Conservation (phyloP, 2,888 invertebrate species). For the Diarsia brunnea region DNA sequence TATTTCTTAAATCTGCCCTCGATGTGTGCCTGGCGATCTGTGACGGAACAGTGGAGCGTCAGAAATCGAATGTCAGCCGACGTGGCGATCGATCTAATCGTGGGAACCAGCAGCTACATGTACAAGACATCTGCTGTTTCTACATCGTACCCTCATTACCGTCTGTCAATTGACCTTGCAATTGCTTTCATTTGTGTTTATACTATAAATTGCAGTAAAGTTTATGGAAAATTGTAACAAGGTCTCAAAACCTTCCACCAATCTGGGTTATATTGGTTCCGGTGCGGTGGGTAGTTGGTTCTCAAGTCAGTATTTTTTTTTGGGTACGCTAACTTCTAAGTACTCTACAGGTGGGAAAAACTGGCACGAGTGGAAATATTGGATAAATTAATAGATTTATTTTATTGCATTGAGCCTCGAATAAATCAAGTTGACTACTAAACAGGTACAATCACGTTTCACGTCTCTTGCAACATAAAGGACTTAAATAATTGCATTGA, state of each 20-base stretch:
- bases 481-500: constrained; percentile 35
- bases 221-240: constrained; percentile 60
- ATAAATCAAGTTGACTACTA: constrained; percentile 12
- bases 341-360: constrained; percentile 8
- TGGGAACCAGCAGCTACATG: constrained; percentile 75
- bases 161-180: constrained; percentile 56
- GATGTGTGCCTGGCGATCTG: constrained; percentile 88
- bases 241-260: constrained; percentile 55
- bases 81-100: constrained; percentile 76
- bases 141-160: constrained; percentile 48
- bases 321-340: constrained; percentile 1
- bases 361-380: neutral
- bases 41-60: constrained; percentile 71
- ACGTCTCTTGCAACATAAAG: constrained; percentile 26
- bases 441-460: constrained; percentile 16
- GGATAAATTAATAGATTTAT: constrained; percentile 6
- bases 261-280: constrained; percentile 63
- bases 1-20: constrained; percentile 89
- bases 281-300: constrained; percentile 52
- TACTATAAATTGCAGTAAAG: constrained; percentile 48
- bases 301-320: constrained; percentile 32
- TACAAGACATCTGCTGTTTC: constrained; percentile 67
- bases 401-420: constrained; percentile 17
- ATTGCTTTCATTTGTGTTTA: constrained; percentile 51
- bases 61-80: constrained; percentile 69